phyloP scores from a whole-genome alignment of 2,797 vertebrate genomes.

The Gastrophryne carolinensis region DNA sequence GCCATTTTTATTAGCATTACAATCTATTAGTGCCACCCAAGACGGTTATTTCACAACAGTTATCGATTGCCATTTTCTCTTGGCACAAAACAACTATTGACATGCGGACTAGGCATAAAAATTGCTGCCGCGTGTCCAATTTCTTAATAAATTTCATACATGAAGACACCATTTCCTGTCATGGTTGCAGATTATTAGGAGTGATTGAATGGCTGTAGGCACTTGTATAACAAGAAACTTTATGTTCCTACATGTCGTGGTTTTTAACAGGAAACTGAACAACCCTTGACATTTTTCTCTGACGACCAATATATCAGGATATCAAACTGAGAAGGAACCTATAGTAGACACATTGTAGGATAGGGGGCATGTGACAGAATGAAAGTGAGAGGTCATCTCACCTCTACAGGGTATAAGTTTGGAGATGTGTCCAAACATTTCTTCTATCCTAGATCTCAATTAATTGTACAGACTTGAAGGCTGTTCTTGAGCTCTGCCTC shows the following conservation, averaged over 20 bases:
- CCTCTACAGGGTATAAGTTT: no score
- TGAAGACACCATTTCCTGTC: constrained; percentile 6
- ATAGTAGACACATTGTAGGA: no score
- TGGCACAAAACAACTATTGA: constrained; percentile 40
- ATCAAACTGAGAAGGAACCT: no score
- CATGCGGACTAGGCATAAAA: constrained; percentile 35
- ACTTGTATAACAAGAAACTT: neutral
- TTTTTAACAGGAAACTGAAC: neutral
- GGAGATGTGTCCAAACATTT: no score
- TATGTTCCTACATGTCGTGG: neutral
- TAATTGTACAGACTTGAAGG: no score
- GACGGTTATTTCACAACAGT: constrained; percentile 45
- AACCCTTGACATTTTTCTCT: neutral
- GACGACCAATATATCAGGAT: no score
- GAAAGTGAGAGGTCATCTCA: no score
- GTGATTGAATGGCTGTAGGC: neutral
- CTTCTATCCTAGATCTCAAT: no score
- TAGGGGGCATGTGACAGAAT: no score
- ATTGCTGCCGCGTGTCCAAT: neutral
- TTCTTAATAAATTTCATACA: constrained; percentile 27
- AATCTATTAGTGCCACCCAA: constrained; percentile 45
- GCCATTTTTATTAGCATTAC: constrained; percentile 46
- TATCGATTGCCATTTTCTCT: constrained; percentile 51
- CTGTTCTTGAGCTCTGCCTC: no score
- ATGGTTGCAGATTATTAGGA: constrained; percentile 2